phyloP scores from a whole-genome alignment of 2,888 invertebrate genomes.

The Amphipoea oculea region DNA sequence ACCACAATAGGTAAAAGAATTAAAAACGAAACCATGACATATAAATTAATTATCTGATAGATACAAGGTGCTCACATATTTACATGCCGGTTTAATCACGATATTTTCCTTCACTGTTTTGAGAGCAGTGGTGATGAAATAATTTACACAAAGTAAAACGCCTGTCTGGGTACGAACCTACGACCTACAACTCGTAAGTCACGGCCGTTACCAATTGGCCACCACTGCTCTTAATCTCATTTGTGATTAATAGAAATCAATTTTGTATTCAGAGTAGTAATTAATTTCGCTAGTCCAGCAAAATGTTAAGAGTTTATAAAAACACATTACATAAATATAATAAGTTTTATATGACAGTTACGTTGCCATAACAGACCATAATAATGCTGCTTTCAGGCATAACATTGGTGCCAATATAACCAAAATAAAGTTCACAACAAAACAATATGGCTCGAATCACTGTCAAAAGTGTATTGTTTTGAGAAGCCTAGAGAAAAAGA shows the following conservation, averaged over 20 bases:
- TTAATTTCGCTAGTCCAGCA: background rate
- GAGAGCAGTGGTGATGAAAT: no score
- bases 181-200: no score
- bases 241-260: background rate
- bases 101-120: no score
- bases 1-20: no score
- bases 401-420: background rate
- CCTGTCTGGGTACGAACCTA: no score
- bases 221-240: background rate
- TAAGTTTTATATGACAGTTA: background rate
- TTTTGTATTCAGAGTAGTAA: background rate
- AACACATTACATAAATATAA: background rate
- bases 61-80: no score
- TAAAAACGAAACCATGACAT: no score
- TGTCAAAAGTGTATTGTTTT: background rate
- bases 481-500: background rate
- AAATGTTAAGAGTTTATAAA: background rate
- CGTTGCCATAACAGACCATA: background rate
- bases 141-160: no score
- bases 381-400: background rate
- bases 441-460: slow-evolving; percentile 6
- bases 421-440: background rate
- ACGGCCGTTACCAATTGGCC: no score
- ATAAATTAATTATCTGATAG: no score
- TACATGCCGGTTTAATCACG: no score